These are phyloP conservation scores for Harpegnathos saltator DNA, from an alignment of 1,140 invertebrate species.

Conservation along the genomic window DNA sequence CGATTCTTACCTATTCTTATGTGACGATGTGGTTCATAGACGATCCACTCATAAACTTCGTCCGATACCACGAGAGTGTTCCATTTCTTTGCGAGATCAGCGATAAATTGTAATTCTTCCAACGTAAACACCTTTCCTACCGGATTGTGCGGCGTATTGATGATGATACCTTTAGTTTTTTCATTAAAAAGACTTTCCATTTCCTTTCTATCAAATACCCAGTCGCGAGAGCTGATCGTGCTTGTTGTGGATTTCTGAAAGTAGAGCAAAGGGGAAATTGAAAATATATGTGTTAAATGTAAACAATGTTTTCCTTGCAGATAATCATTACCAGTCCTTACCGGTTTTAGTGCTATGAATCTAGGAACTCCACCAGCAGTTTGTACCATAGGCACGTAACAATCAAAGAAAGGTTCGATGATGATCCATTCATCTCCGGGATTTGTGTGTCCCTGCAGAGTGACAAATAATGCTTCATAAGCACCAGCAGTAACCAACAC, in stretches of 20 bases:
- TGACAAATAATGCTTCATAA: conserved; percentile 95
- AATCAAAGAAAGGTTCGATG: conserved; percentile 99
- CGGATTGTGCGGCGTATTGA: conserved; percentile 99
- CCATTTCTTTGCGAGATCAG: conserved; percentile 95
- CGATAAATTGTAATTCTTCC: conserved; percentile 92
- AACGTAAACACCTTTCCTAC: conserved; percentile 95
- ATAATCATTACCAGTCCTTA: conserved; percentile 83
- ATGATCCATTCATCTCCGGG: conserved; percentile 97
- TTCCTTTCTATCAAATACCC: conserved; percentile 94
- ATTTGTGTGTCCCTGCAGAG: conserved; percentile 94
- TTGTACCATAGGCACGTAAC: conserved; percentile 97
- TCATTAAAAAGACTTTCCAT: conserved; percentile 93
- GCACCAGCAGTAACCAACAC: conserved; percentile 96
- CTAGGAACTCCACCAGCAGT: conserved; percentile 94
- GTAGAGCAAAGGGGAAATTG: conserved; percentile 50
- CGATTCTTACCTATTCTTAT: conserved; percentile 92
- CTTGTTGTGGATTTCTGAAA: conserved; percentile 83
- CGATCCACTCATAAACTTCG: conserved; percentile 99
- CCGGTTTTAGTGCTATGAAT: conserved; percentile 95
- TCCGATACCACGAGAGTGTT: conserved; percentile 97
- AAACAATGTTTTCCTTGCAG: neutral
- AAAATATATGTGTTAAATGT: conserved; percentile 22
- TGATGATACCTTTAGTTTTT: conserved; percentile 97
- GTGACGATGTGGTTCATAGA: conserved; percentile 95
- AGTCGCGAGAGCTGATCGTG: conserved; percentile 91